Percentiles rank a stretch among this genome's conserved stretches.
Evolutionary conservation across 2,888 invertebrate genomes (phyloP).

Genomic region (Clusia tigrina): DNA sequence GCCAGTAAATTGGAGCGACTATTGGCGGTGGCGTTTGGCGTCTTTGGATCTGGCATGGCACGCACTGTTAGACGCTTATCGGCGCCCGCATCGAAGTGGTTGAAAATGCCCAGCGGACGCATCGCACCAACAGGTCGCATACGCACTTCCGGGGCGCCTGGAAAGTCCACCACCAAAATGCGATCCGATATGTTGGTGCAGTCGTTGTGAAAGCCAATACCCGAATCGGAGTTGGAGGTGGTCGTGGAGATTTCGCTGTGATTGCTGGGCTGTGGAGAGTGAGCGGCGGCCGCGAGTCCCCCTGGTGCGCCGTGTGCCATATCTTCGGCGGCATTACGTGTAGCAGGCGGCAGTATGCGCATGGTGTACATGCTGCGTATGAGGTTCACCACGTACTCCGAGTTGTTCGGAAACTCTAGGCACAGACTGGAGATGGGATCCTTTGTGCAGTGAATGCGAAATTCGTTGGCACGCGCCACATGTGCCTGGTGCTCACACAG

Average conservation of each 20-base stretch:
- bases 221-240: conserved; percentile 94
- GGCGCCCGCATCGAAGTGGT: conserved; percentile 40
- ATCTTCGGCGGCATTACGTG: conserved; percentile 47
- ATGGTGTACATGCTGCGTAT: conserved; percentile 78
- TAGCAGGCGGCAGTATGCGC: conserved; percentile 63
- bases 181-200: conserved; percentile 83
- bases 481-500: conserved; percentile 84
- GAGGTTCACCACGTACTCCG: conserved; percentile 77
- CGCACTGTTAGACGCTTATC: conserved; percentile 69
- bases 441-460: conserved; percentile 84
- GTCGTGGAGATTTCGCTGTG: conserved; percentile 82
- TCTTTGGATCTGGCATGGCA: conserved; percentile 72
- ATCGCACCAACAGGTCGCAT: conserved; percentile 30
- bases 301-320: conserved; percentile 38
- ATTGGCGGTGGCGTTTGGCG: conserved; percentile 38
- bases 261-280: conserved; percentile 86
- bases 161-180: conserved; percentile 80
- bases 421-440: conserved; percentile 82
- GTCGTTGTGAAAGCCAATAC: conserved; percentile 92
- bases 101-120: conserved; percentile 58
- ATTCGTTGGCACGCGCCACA: conserved; percentile 79
- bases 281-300: conserved; percentile 65
- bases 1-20: conserved; percentile 53
- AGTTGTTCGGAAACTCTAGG: conserved; percentile 88
- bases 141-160: conserved; percentile 53